Percentiles rank a stretch among this genome's conserved stretches.
phyloP scores from a whole-genome alignment of 2,797 vertebrate genomes.

The Brotula barbata region DNA sequence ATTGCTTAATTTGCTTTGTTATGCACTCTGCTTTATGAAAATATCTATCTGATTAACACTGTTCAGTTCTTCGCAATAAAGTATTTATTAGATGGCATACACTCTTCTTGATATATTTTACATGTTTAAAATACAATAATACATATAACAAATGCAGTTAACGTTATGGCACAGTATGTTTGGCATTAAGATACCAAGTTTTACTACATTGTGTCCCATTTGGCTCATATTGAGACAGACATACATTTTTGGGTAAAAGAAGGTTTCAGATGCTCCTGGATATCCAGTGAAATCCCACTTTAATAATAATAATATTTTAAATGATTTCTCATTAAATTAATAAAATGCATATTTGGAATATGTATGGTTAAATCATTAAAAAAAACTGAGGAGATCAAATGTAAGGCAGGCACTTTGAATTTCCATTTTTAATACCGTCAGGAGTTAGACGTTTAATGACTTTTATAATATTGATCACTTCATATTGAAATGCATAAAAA shows the following conservation, averaged over 20 bases:
- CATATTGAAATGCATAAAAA: conserved; percentile 3
- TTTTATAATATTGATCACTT: not conserved
- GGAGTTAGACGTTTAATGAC: not conserved
- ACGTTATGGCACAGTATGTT: conserved; percentile 13
- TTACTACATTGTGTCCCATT: conserved; percentile 16
- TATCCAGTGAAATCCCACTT: too few relatives aligned
- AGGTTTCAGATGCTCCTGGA: too few relatives aligned
- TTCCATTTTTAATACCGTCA: not conserved
- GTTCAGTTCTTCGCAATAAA: conserved; percentile 68
- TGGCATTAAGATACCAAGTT: conserved; percentile 18
- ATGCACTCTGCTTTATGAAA: conserved; percentile 44
- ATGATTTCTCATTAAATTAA: too few relatives aligned
- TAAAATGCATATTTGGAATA: not conserved
- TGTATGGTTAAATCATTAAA: not conserved
- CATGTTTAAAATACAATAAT: conserved; percentile 20
- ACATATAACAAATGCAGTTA: conserved; percentile 27
- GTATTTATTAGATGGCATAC: conserved; percentile 72
- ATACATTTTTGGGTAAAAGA: not conserved
- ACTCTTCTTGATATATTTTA: conserved; percentile 31
- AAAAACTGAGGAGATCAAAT: not conserved
- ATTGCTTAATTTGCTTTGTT: conserved; percentile 8
- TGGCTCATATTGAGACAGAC: conserved; percentile 29
- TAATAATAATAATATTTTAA: too few relatives aligned
- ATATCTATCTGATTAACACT: conserved; percentile 35
- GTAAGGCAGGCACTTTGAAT: not conserved